A percentile compares a stretch with the other conserved stretches of the same genome.
Conservation (phyloP, 2,797 vertebrate species). For the Schizopygopsis malacanthus region DNA sequence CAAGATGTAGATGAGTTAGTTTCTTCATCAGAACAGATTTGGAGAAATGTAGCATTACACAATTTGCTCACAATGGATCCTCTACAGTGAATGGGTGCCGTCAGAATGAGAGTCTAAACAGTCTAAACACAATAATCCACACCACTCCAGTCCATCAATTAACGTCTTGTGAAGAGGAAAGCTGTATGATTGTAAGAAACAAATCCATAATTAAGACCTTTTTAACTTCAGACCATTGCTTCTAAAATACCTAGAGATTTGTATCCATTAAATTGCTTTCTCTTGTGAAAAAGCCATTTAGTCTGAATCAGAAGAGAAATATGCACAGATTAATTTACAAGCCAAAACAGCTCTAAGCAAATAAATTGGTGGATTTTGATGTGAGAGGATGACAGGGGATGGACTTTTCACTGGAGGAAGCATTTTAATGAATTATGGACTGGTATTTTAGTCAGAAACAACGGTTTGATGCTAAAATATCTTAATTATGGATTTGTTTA, state of each 20-base stretch:
- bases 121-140: not conserved
- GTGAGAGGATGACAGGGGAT: not conserved
- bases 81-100: not conserved
- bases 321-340: not conserved
- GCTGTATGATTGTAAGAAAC: not conserved
- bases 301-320: no score
- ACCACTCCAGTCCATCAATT: not conserved
- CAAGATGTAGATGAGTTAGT: not conserved
- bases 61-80: not conserved
- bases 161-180: not conserved
- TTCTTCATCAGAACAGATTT: not conserved
- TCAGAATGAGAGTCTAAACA: not conserved
- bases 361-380: not conserved
- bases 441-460: not conserved
- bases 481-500: not conserved
- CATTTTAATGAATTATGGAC: not conserved
- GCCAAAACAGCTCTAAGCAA: not conserved
- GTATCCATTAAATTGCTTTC: not conserved
- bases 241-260: no score
- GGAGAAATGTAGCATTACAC: not conserved
- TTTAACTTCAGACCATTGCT: no score
- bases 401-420: not conserved
- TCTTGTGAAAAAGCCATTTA: not conserved
- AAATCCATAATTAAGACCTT: not conserved
- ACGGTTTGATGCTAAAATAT: not conserved